A percentile compares a stretch with the other conserved stretches of the same genome.
phyloP scores from a whole-genome alignment of 2,888 invertebrate species.

The Gerris lacustris region DNA sequence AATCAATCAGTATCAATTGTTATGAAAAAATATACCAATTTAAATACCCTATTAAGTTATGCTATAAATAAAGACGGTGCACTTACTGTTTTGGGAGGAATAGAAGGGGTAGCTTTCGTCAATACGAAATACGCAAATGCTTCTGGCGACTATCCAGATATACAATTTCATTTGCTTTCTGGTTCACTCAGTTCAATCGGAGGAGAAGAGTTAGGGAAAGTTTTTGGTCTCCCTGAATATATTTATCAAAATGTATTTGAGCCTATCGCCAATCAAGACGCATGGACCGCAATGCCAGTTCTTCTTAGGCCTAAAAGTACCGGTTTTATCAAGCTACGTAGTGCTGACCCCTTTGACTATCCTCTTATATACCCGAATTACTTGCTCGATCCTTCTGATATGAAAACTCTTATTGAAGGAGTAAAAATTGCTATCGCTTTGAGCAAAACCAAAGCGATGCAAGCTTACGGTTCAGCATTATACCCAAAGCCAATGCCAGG shows the following conservation, averaged over 20 bases:
- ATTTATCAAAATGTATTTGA: not conserved
- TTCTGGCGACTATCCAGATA: conserved; percentile 18
- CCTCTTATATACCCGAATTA: conserved; percentile 45
- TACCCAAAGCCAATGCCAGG: conserved; percentile 22
- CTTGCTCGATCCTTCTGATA: conserved; percentile 38
- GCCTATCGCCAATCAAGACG: not conserved
- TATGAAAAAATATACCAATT: no score
- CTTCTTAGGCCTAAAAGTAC: conserved; percentile 16
- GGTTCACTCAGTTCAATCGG: not conserved
- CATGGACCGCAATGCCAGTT: conserved; percentile 17
- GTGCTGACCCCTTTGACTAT: conserved; percentile 32
- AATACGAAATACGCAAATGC: conserved; percentile 16
- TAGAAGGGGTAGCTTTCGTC: conserved; percentile 18
- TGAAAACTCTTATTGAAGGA: conserved; percentile 32
- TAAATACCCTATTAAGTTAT: no score
- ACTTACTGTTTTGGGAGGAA: conserved; percentile 11
- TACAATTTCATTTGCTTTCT: conserved; percentile 18
- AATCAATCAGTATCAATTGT: no score
- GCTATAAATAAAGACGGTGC: not conserved
- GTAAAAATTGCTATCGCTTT: conserved; percentile 29
- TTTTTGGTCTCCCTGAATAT: no score
- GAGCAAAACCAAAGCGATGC: conserved; percentile 28
- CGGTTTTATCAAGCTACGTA: conserved; percentile 15
- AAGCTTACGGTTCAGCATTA: conserved; percentile 26
- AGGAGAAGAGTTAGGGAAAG: no score